A percentile compares a stretch with the other conserved stretches of the same genome.
Evolutionary conservation across 2,888 invertebrate genomes (phyloP).

Genomic region (Trissolcus japonicus): DNA sequence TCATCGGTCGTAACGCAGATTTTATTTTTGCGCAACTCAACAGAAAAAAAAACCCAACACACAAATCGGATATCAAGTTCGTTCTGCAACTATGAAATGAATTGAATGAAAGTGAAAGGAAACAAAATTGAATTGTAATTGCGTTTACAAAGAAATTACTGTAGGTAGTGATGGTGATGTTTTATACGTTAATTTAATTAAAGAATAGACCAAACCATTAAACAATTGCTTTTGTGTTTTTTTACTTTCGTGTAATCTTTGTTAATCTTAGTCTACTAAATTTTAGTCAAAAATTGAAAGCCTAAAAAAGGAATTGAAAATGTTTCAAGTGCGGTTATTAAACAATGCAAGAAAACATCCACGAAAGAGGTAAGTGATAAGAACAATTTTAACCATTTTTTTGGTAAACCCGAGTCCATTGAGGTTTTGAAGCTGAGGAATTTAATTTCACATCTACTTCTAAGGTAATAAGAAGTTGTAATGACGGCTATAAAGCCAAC

Average conservation of each 20-base stretch:
- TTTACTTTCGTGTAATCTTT: not conserved
- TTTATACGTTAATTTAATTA: conserved; percentile 73
- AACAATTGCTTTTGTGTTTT: conserved; percentile 42
- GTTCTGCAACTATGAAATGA: conserved; percentile 22
- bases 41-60: conserved; percentile 46
- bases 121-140: conserved; percentile 66
- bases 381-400: too few species aligned
- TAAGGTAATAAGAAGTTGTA: conserved; percentile 34
- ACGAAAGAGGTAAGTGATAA: conserved; percentile 1
- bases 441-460: conserved; percentile 22
- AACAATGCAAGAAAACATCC: not conserved
- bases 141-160: conserved; percentile 61
- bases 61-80: conserved; percentile 56
- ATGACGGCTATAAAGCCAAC: conserved; percentile 22
- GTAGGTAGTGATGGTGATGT: conserved; percentile 65
- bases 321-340: not conserved
- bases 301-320: not conserved
- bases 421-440: conserved; percentile 4
- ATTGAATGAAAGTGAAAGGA: conserved; percentile 52
- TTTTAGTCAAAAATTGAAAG: not conserved
- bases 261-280: not conserved
- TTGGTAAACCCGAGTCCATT: conserved; percentile 12
- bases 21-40: conserved; percentile 65
- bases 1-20: conserved; percentile 65
- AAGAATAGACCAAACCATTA: conserved; percentile 58